Conservation (phyloP, 1,140 invertebrate genomes). For the Drosophila repletoides region DNA sequence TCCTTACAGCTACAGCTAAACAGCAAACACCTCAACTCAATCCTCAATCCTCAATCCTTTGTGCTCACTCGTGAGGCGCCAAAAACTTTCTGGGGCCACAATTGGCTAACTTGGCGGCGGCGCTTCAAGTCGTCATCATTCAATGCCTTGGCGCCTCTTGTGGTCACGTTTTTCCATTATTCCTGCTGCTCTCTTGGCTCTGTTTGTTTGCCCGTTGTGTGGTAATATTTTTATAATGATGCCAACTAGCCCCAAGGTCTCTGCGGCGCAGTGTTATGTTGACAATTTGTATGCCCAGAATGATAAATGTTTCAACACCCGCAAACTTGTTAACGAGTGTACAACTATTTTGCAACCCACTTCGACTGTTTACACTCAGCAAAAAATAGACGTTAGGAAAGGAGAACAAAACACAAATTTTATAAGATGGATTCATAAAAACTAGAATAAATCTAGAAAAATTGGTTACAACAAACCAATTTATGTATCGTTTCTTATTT, state of each 20-base stretch:
- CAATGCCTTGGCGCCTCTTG: slow-evolving; percentile 44
- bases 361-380: not conserved
- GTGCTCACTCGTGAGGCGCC: slow-evolving; percentile 17
- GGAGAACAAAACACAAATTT: no score
- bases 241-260: slow-evolving; percentile 31
- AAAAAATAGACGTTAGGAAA: no score
- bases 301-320: slow-evolving; percentile 54
- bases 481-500: not conserved
- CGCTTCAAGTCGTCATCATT: slow-evolving; percentile 35
- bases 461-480: no score
- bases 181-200: not conserved
- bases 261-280: slow-evolving; percentile 27
- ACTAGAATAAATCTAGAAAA: no score
- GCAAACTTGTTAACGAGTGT: slow-evolving; percentile 39
- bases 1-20: slow-evolving; percentile 5
- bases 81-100: slow-evolving; percentile 46
- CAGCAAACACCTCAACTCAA: slow-evolving; percentile 21
- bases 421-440: no score
- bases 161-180: slow-evolving; percentile 77
- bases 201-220: slow-evolving; percentile 15
- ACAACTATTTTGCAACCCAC: slow-evolving; percentile 10
- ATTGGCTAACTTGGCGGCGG: slow-evolving; percentile 38
- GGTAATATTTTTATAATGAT: slow-evolving; percentile 76
- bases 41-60: slow-evolving; percentile 12
- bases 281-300: slow-evolving; percentile 57